Conservation (phyloP, 2,113 vertebrate genomes). For the Elanoides forficatus region DNA sequence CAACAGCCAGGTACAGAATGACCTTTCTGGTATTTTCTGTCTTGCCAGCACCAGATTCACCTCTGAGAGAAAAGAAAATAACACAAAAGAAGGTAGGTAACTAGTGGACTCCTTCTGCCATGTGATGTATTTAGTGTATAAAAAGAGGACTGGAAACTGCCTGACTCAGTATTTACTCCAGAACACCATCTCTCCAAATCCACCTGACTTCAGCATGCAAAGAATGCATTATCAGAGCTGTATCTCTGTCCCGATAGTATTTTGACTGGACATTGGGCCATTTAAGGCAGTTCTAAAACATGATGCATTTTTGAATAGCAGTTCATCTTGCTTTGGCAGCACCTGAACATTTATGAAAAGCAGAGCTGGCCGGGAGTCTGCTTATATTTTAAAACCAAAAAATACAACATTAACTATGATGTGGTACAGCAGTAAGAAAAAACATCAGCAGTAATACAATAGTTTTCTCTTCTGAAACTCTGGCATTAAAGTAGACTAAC, state of each 20-base stretch:
- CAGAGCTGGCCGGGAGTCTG: neutral
- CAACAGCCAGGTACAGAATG: conserved; percentile 94
- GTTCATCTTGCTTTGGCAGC: conserved; percentile 31
- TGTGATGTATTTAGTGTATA: neutral
- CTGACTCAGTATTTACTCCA: neutral
- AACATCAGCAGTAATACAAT: neutral
- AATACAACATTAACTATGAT: neutral
- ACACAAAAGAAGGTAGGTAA: neutral
- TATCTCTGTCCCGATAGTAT: neutral
- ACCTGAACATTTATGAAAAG: neutral
- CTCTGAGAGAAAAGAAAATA: conserved; percentile 70
- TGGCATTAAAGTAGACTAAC: neutral
- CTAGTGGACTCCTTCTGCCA: neutral
- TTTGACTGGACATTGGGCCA: neutral
- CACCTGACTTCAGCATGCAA: neutral
- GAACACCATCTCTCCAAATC: neutral
- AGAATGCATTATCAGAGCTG: neutral
- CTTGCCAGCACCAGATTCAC: conserved; percentile 94
- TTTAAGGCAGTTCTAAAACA: conserved; percentile 31
- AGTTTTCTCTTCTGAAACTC: neutral
- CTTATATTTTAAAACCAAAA: neutral
- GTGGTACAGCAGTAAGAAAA: neutral
- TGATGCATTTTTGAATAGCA: neutral
- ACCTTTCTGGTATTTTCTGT: conserved; percentile 97
- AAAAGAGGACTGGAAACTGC: neutral